phyloP scores from a whole-genome alignment of 2,888 invertebrate species.

The Drosophila kokeensis region DNA sequence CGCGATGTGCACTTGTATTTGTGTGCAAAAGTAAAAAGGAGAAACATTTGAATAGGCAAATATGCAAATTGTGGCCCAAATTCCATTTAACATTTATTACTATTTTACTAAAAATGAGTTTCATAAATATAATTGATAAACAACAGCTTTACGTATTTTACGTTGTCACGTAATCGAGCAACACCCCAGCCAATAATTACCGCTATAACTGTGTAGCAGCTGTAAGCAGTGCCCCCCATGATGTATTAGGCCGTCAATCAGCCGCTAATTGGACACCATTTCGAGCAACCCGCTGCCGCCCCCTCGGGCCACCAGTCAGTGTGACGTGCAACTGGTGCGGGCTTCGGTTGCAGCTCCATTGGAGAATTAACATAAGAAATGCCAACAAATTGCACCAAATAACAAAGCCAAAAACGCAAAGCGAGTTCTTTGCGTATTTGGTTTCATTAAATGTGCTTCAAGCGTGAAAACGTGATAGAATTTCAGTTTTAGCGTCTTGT shows the following conservation, averaged over 20 bases:
- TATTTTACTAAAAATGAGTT: not conserved
- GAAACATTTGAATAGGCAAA: not conserved
- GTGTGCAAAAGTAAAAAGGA: not conserved
- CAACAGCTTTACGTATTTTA: slow-evolving; percentile 4
- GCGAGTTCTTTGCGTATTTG: slow-evolving; percentile 44
- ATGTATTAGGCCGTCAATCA: slow-evolving; percentile 58
- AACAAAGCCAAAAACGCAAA: slow-evolving; percentile 63
- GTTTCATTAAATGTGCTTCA: slow-evolving; percentile 70
- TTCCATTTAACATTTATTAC: not conserved
- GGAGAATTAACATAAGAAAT: slow-evolving; percentile 62
- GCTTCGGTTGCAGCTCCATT: slow-evolving; percentile 12
- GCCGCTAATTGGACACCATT: slow-evolving; percentile 62
- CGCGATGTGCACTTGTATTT: not conserved
- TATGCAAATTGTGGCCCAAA: not conserved
- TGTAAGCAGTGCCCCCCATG: slow-evolving; percentile 31
- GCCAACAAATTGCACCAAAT: slow-evolving; percentile 77
- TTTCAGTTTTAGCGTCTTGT: slow-evolving; percentile 50
- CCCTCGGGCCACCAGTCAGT: not conserved
- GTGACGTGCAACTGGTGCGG: slow-evolving; percentile 7
- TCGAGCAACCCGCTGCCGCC: not conserved
- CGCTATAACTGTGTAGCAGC: not conserved
- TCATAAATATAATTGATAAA: not conserved
- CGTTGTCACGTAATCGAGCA: slow-evolving; percentile 20
- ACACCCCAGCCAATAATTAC: slow-evolving; percentile 38
- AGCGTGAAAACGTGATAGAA: slow-evolving; percentile 79